phyloP scores from a whole-genome alignment of 2,888 invertebrate species.

The Chironomus riparius region DNA sequence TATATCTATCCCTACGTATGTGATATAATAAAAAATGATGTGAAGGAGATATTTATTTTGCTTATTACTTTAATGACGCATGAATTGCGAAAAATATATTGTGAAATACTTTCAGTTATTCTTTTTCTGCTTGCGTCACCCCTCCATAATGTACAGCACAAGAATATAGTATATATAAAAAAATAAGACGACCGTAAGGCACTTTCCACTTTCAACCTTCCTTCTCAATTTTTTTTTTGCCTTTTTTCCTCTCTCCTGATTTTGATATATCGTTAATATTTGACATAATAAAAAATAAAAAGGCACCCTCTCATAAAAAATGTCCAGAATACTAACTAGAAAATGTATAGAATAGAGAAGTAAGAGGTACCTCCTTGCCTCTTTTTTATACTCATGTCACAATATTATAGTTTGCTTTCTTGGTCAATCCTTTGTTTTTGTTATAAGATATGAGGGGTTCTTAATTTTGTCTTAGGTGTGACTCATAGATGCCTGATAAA shows the following conservation, averaged over 20 bases:
- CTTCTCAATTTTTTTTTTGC: background rate
- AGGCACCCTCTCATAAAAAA: constrained; percentile 6
- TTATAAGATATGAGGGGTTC: no score
- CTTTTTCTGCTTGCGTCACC: constrained; percentile 4
- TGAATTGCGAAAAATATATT: constrained; percentile 5
- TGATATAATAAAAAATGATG: constrained; percentile 4
- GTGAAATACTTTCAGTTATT: background rate
- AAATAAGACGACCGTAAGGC: background rate
- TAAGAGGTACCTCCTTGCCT: background rate
- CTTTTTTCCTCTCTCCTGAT: background rate
- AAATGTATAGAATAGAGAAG: background rate
- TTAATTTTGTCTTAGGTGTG: no score
- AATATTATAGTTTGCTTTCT: no score
- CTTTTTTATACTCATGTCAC: background rate
- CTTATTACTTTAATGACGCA: constrained; percentile 12
- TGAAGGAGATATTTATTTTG: constrained; percentile 4
- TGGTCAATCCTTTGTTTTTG: no score
- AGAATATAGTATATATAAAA: background rate
- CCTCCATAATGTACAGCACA: background rate
- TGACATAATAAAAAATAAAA: constrained; percentile 14
- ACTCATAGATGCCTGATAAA: no score
- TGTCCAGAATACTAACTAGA: constrained; percentile 14
- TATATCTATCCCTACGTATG: background rate
- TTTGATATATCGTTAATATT: constrained; percentile 24
- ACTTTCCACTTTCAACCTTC: background rate